Base-by-base conservation (phyloP, 2,888 invertebrate species). In the Siphlonurus alternatus region DNA sequence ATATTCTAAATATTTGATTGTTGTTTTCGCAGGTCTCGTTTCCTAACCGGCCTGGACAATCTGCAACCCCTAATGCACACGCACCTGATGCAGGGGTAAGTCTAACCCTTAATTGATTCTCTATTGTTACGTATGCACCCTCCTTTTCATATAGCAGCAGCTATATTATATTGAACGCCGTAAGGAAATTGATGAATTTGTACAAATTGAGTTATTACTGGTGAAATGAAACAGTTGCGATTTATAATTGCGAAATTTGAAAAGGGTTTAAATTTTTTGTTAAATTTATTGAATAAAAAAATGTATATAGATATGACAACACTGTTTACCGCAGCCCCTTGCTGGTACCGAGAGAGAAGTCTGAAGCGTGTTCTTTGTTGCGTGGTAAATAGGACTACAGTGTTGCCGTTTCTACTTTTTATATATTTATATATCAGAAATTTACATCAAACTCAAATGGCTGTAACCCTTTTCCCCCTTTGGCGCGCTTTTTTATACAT, bases 21-120 rank as follows among this genome's bases (percentile, higher is more conserved):
- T 15, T 38, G 10, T 22, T 38, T 10, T 20, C 19, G 25, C 18
- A 24, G 25, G 15, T 38, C 19, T 61, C 82, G 71, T 86, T 85
- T 75, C 84, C 86, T 68, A 84, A 80, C 69, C 79, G 87, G 76
- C 87, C 86, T 67, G 81, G 85, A 69, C 85, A 86, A 76, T 83
- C 87, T 72, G 87, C 87, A 73, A 87, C 87, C 69, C 87, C 87
- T 69, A 87, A 87, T 76, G 82, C 87, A 71, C 87, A 87, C 76
- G 86, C 84, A 74, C 87, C 87, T 69, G 87, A 88, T 75, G 81
- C 85, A 69, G 80, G 80, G 78, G 87, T 87, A 78, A 84, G 86
- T 83, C 65, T 2, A 56, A 56, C 24, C 51, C 51, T 61, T 61
- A 51, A 22, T 64, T 61, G 23, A 24, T 53, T 51, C 22, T 19